These are phyloP conservation scores for Tetramorium alpestre DNA, from an alignment of 1,140 invertebrate species.

Conservation along the genomic window DNA sequence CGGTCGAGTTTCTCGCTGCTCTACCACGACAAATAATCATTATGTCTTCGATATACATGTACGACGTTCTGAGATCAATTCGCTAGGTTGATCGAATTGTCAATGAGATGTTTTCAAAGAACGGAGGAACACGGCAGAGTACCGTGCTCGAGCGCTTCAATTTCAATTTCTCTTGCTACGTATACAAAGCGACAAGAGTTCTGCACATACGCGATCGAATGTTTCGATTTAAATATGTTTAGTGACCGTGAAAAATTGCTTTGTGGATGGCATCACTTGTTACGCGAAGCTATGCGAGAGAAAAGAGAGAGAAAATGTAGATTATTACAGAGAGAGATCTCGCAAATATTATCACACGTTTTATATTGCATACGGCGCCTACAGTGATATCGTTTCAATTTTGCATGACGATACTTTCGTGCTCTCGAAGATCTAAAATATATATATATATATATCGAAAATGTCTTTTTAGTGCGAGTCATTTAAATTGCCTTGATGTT, in stretches of 20 bases:
- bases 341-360: conserved; percentile 3
- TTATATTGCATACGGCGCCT: neutral
- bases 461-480: neutral
- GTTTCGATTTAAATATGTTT: conserved; percentile 47
- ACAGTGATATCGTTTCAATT: neutral
- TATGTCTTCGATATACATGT: neutral
- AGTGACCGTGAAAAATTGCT: conserved; percentile 54
- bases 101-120: conserved; percentile 57
- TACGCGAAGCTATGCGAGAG: neutral
- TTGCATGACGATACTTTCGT: neutral
- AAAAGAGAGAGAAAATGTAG: neutral
- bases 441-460: neutral
- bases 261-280: conserved; percentile 5
- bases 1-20: neutral
- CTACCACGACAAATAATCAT: conserved; percentile 36
- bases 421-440: neutral
- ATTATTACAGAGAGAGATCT: conserved; percentile 4
- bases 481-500: neutral
- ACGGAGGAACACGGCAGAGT: neutral
- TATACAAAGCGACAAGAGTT: conserved; percentile 38
- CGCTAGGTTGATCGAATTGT: conserved; percentile 50
- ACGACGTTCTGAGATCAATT: conserved; percentile 14
- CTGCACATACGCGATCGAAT: conserved; percentile 4
- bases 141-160: conserved; percentile 39
- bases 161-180: conserved; percentile 50